Evolutionary conservation across 1,140 invertebrate species (phyloP).

Genomic region (Coelopa frigida): DNA sequence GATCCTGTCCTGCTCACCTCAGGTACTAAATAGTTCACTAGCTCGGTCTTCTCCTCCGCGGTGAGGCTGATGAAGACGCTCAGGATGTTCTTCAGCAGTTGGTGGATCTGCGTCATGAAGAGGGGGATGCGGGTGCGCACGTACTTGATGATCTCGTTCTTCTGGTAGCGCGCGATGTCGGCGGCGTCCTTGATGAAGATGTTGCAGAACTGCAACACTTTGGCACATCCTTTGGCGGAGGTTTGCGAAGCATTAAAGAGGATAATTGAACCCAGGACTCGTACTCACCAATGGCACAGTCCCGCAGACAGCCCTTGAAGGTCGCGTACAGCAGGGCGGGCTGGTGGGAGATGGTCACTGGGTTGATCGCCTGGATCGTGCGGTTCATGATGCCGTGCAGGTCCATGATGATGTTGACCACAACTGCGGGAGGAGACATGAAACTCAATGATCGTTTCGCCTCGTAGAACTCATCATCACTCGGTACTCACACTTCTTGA

Average conservation of each 20-base stretch:
- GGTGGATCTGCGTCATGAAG: constrained; percentile 55
- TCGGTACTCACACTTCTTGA: constrained; percentile 54
- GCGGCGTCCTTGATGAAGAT: constrained; percentile 53
- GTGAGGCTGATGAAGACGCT: constrained; percentile 52
- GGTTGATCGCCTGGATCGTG: constrained; percentile 51
- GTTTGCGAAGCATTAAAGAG: background rate
- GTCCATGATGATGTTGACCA: constrained; percentile 54
- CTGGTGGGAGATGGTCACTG: constrained; percentile 40
- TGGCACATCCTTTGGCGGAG: constrained; percentile 41
- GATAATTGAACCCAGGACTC: background rate
- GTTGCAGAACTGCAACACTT: constrained; percentile 55
- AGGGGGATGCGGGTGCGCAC: constrained; percentile 56
- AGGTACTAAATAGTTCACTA: constrained; percentile 57
- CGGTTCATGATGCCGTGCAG: constrained; percentile 53
- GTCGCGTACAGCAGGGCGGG: constrained; percentile 54
- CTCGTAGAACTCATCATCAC: background rate
- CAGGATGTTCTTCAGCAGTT: constrained; percentile 53
- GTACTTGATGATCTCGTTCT: constrained; percentile 60
- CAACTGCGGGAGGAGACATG: constrained; percentile 45
- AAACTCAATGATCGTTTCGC: background rate
- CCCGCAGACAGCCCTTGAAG: constrained; percentile 54
- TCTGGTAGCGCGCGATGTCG: constrained; percentile 51
- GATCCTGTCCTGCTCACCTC: constrained; percentile 42
- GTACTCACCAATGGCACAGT: constrained; percentile 50
- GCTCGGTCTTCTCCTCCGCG: constrained; percentile 51